Evolutionary conservation across 1,140 invertebrate genomes (phyloP).

Genomic region (Apis dorsata): DNA sequence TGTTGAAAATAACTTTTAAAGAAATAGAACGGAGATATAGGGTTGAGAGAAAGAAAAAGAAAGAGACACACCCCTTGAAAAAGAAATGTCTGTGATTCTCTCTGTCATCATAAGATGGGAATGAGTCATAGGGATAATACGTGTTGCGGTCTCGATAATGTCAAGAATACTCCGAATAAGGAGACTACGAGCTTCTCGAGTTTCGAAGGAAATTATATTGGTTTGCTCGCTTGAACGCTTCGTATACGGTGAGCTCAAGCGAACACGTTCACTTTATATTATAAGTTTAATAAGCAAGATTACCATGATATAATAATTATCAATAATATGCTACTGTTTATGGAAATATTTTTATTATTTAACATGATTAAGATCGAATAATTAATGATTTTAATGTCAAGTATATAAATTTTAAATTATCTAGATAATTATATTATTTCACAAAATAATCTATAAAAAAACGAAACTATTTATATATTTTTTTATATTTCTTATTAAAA

Average conservation of each 20-base stretch:
- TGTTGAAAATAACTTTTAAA: background rate
- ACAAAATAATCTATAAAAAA: background rate
- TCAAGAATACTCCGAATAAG: conserved; percentile 71
- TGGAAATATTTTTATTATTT: background rate
- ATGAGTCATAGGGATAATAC: conserved; percentile 58
- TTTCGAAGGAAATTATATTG: conserved; percentile 41
- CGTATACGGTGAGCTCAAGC: conserved; percentile 30
- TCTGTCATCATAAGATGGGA: conserved; percentile 55
- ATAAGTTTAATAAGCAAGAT: conserved; percentile 31
- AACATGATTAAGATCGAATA: background rate
- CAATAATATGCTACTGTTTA: background rate
- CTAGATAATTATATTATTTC: background rate
- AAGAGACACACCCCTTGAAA: conserved; percentile 59
- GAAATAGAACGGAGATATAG: background rate
- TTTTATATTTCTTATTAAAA: background rate
- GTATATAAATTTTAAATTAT: background rate
- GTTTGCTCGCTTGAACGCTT: conserved; percentile 26
- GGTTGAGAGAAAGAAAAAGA: conserved; percentile 38
- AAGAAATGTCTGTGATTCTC: conserved; percentile 5
- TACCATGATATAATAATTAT: conserved; percentile 6
- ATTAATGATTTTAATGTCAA: background rate
- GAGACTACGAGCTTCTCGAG: conserved; percentile 52
- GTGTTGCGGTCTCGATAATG: conserved; percentile 51
- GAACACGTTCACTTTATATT: conserved; percentile 32
- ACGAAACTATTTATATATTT: background rate